Percentiles rank a stretch among this genome's conserved stretches.
Conservation (phyloP, 2,888 invertebrate genomes). For the Hoplodrina ambigua region DNA sequence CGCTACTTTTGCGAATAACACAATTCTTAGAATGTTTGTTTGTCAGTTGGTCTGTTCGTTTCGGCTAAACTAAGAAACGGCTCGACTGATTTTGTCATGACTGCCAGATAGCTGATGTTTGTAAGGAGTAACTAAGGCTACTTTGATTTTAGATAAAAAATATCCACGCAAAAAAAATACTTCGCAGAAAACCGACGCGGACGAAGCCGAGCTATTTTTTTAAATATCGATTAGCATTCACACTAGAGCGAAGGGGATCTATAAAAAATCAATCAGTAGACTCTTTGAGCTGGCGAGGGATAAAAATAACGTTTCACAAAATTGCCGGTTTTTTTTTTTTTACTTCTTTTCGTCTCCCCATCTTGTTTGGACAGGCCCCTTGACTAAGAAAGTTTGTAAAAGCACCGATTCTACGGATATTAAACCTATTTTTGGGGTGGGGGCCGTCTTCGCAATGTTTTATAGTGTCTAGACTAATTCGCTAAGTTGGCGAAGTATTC, state of each 20-base stretch:
- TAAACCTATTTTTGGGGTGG: slow-evolving; percentile 45
- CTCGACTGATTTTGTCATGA: too few species aligned
- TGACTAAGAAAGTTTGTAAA: slow-evolving; percentile 53
- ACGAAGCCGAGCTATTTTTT: slow-evolving; percentile 12
- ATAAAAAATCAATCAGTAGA: slow-evolving; percentile 45
- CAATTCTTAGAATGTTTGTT: too few species aligned
- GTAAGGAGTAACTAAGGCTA: too few species aligned
- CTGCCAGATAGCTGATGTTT: too few species aligned
- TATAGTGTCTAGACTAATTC: slow-evolving; percentile 65
- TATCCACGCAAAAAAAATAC: too few species aligned
- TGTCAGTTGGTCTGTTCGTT: too few species aligned
- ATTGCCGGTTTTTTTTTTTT: slow-evolving; percentile 27
- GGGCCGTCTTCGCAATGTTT: slow-evolving; percentile 51
- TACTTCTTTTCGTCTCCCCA: slow-evolving; percentile 21
- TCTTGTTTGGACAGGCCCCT: slow-evolving; percentile 55
- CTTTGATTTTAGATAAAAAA: too few species aligned
- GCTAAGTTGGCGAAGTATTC: slow-evolving; percentile 34
- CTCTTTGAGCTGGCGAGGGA: slow-evolving; percentile 28
- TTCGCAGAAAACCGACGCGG: too few species aligned
- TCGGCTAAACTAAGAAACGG: too few species aligned
- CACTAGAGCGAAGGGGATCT: slow-evolving; percentile 22
- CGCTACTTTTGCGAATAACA: too few species aligned
- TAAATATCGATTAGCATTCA: slow-evolving; percentile 39
- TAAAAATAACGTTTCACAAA: slow-evolving; percentile 41
- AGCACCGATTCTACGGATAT: slow-evolving; percentile 45